These are phyloP conservation scores for Trogon surrucura DNA, from an alignment of 2,113 vertebrate species.

Conservation along the genomic window DNA sequence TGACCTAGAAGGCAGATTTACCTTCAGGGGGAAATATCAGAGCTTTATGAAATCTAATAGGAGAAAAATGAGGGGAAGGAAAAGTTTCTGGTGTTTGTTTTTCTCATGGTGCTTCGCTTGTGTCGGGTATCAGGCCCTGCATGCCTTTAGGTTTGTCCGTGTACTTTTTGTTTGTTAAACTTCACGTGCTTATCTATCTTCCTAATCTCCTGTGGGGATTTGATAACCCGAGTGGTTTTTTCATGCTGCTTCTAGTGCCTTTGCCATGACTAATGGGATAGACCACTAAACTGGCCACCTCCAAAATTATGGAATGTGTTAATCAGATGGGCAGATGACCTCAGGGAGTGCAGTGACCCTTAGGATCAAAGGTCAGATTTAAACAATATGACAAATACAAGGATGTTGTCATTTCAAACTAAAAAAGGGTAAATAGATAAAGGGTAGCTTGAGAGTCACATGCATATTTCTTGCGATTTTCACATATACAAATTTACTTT, in stretches of 20 bases:
- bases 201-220: slow-evolving; percentile 71
- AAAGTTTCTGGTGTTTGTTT: slow-evolving; percentile 66
- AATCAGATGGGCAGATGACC: slow-evolving; percentile 79
- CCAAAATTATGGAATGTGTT: slow-evolving; percentile 89
- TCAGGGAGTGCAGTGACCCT: slow-evolving; percentile 63
- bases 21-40: neutral
- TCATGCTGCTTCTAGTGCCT: slow-evolving; percentile 44
- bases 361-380: slow-evolving; percentile 83
- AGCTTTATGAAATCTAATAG: slow-evolving; percentile 46
- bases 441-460: slow-evolving; percentile 12
- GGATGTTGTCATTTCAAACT: slow-evolving; percentile 62
- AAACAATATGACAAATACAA: slow-evolving; percentile 80
- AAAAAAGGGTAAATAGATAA: slow-evolving; percentile 24
- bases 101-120: slow-evolving; percentile 60
- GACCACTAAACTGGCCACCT: slow-evolving; percentile 73
- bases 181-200: slow-evolving; percentile 74
- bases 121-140: slow-evolving; percentile 64
- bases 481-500: neutral
- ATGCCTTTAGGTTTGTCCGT: slow-evolving; percentile 26
- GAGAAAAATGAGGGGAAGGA: neutral
- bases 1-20: neutral
- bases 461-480: slow-evolving; percentile 11
- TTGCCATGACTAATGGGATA: slow-evolving; percentile 81
- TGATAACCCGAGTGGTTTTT: slow-evolving; percentile 65
- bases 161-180: slow-evolving; percentile 69